These are phyloP conservation scores for Hycleus phaleratus DNA, from an alignment of 1,140 invertebrate species.

Conservation along the genomic window DNA sequence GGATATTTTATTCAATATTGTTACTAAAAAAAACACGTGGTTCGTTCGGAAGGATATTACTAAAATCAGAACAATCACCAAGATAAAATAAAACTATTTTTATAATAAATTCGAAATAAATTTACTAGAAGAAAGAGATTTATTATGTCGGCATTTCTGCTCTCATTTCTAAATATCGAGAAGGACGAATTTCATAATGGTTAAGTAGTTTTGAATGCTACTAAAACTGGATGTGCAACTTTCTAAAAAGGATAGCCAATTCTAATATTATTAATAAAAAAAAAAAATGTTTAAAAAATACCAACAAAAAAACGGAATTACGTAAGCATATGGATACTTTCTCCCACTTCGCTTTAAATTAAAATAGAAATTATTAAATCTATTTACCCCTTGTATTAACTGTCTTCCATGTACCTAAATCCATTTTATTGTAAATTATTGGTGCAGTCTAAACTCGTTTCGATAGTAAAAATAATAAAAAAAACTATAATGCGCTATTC, in stretches of 20 bases:
- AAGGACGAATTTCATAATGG: background rate
- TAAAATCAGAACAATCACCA: too few relatives aligned
- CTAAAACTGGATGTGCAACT: slow-evolving; percentile 12
- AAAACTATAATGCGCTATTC: slow-evolving; percentile 20
- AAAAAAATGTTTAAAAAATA: slow-evolving; percentile 1
- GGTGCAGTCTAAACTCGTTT: background rate
- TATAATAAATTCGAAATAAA: background rate
- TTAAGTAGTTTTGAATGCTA: background rate
- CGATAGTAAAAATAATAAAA: too few relatives aligned
- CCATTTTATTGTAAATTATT: background rate
- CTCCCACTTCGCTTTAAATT: background rate
- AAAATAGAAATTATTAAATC: slow-evolving; percentile 3
- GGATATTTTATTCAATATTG: too few relatives aligned
- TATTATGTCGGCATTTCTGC: background rate
- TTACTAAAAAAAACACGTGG: too few relatives aligned
- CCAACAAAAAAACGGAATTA: background rate
- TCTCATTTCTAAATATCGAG: background rate
- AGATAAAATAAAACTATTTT: too few relatives aligned
- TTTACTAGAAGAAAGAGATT: background rate
- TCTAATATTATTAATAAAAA: background rate
- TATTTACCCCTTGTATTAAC: slow-evolving; percentile 25
- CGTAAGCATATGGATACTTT: background rate
- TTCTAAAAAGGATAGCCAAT: slow-evolving; percentile 9
- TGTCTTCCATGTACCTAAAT: slow-evolving; percentile 17
- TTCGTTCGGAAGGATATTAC: too few relatives aligned